phyloP scores from a whole-genome alignment of 35 echinoderm and acorn worm genomes.

The Lytechinus pictus region DNA sequence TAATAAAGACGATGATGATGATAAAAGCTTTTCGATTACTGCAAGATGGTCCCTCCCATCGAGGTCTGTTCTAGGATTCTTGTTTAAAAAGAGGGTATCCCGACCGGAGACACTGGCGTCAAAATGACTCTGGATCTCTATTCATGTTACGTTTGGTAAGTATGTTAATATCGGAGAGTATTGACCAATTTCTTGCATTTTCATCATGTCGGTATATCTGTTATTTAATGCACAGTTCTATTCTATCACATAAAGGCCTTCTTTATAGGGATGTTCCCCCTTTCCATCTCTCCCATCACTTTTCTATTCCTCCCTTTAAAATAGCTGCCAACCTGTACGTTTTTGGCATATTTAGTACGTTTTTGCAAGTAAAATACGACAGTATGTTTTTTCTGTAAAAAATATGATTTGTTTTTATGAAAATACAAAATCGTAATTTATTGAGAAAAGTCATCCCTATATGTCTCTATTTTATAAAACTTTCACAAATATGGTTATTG shows the following conservation, averaged over 20 bases:
- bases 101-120: neutral
- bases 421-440: no score
- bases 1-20: neutral
- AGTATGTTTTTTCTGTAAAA: no score
- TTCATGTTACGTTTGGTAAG: neutral
- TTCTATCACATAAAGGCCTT: neutral
- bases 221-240: neutral
- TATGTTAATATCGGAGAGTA: neutral
- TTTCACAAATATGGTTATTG: no score
- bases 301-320: no score
- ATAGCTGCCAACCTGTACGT: no score
- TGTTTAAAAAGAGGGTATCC: neutral
- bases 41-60: neutral
- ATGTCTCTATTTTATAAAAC: no score
- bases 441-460: no score
- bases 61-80: neutral
- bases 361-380: no score
- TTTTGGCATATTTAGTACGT: no score
- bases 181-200: neutral
- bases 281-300: neutral
- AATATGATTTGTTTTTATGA: no score
- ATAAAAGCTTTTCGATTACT: neutral
- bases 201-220: neutral
- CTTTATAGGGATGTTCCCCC: neutral
- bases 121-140: neutral